phyloP scores from a whole-genome alignment of 2,113 vertebrate species.

The Girardinichthys multiradiatus region DNA sequence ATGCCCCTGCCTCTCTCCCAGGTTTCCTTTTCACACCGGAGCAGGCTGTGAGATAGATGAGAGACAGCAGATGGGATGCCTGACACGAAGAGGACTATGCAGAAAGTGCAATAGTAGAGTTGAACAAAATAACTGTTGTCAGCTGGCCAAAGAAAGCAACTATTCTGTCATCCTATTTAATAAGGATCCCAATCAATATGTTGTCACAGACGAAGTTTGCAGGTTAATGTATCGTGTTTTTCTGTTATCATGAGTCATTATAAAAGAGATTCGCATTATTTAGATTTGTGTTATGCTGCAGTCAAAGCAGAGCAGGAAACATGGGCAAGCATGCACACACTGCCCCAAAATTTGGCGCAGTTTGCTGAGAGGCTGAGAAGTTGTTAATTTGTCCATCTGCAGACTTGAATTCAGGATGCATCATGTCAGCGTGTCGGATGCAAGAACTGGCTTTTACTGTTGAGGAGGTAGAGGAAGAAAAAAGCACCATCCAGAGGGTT shows the following conservation, averaged over 20 bases:
- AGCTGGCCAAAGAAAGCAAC: constrained; percentile 45
- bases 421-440: not conserved
- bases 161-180: constrained; percentile 52
- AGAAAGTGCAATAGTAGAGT: constrained; percentile 7
- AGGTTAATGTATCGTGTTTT: constrained; percentile 42
- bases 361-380: not conserved
- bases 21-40: constrained; percentile 47
- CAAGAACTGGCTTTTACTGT: not conserved
- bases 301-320: not conserved
- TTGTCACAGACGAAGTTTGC: constrained; percentile 43
- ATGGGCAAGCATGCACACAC: not conserved
- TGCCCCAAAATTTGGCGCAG: not conserved
- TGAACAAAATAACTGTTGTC: constrained; percentile 22
- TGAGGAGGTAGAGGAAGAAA: not conserved
- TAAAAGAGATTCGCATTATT: not conserved
- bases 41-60: constrained; percentile 52
- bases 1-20: constrained; percentile 50
- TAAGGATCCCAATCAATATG: constrained; percentile 59
- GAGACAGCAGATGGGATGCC: constrained; percentile 55
- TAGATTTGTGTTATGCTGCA: not conserved
- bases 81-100: constrained; percentile 35
- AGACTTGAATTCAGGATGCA: not conserved
- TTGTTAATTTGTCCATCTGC: constrained; percentile 1
- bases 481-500: not conserved
- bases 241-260: constrained; percentile 18